phyloP scores from a whole-genome alignment of 2,888 invertebrate genomes.

The Parascotia fuliginaria region DNA sequence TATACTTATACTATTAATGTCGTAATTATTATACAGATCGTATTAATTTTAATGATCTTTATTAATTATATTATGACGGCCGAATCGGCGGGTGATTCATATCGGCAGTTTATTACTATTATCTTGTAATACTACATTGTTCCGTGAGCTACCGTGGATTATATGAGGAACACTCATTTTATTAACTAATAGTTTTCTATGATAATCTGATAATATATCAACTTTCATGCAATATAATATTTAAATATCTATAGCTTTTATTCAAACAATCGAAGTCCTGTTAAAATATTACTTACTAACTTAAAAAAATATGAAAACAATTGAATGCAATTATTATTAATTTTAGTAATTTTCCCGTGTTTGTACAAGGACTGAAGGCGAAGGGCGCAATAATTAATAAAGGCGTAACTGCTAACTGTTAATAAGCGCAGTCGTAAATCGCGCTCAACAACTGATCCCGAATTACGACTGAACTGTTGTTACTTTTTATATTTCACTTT shows the following conservation, averaged over 20 bases:
- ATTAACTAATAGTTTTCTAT: neutral
- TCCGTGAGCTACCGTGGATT: neutral
- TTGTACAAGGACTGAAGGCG: conserved; percentile 29
- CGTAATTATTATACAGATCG: too few species aligned
- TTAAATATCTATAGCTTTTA: neutral
- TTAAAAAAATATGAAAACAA: neutral
- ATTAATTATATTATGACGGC: neutral
- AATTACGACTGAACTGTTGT: conserved; percentile 66
- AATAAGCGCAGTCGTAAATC: conserved; percentile 75
- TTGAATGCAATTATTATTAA: neutral
- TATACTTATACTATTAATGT: too few species aligned
- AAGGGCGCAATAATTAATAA: conserved; percentile 50
- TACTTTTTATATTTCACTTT: conserved; percentile 81
- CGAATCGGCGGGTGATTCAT: conserved; percentile 18
- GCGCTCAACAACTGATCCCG: conserved; percentile 69
- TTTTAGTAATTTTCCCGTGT: neutral
- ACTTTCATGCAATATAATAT: too few species aligned
- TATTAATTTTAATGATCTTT: neutral
- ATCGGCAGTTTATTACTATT: conserved; percentile 6
- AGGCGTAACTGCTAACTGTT: conserved; percentile 45
- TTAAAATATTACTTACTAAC: too few species aligned
- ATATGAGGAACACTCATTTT: neutral
- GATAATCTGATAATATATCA: neutral
- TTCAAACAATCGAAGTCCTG: too few species aligned
- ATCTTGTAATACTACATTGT: neutral